A percentile compares a stretch with the other conserved stretches of the same genome.
Conservation (phyloP, 2,113 vertebrate genomes). For the Smithornis capensis region DNA sequence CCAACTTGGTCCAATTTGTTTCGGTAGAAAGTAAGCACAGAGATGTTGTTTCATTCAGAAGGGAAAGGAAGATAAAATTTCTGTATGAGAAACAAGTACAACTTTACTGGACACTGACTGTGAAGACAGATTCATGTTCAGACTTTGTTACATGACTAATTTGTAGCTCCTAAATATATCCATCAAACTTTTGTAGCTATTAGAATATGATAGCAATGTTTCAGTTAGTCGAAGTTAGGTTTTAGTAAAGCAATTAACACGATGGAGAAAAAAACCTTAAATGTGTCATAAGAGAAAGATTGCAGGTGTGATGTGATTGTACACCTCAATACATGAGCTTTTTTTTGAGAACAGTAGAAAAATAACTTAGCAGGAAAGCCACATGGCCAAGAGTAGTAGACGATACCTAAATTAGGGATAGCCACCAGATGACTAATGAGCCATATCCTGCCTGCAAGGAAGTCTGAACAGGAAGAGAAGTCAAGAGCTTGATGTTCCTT, state of each 20-base stretch:
- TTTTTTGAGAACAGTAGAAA: background rate
- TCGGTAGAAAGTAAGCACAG: background rate
- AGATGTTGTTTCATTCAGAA: background rate
- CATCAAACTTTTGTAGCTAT: background rate
- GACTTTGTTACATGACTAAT: background rate
- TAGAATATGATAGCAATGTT: background rate
- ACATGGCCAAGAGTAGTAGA: background rate
- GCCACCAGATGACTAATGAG: background rate
- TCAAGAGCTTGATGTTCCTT: background rate
- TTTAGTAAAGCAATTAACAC: background rate
- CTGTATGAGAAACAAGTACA: background rate
- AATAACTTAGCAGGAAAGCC: background rate
- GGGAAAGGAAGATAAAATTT: background rate
- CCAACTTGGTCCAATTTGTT: background rate
- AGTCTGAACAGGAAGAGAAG: background rate
- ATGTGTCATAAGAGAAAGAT: background rate
- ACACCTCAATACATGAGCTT: rapidly evolving
- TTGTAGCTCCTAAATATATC: background rate
- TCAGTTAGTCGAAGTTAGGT: background rate
- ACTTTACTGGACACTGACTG: background rate
- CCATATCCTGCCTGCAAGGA: background rate
- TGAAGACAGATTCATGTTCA: background rate
- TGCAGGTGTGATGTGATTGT: background rate
- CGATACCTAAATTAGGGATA: background rate
- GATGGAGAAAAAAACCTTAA: background rate